Evolutionary conservation across 2,797 vertebrate species (phyloP).

Genomic region (Meda fulgida): DNA sequence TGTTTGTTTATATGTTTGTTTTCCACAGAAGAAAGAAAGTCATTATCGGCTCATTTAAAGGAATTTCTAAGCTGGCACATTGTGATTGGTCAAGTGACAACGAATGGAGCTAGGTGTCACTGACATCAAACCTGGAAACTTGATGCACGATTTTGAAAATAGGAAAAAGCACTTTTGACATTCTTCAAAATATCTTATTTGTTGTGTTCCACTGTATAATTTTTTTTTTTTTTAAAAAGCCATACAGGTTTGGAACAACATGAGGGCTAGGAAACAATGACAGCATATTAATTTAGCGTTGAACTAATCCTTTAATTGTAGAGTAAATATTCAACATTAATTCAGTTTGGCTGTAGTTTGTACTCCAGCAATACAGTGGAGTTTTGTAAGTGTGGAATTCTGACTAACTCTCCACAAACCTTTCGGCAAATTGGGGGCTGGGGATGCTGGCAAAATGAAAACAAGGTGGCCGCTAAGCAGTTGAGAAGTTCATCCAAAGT

Average conservation of each 20-base stretch:
- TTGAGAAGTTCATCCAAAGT: conserved; percentile 75
- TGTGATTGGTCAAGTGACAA: neutral
- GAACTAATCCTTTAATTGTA: conserved; percentile 20
- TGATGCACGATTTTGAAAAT: neutral
- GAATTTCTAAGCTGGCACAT: neutral
- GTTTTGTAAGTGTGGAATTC: conserved; percentile 63
- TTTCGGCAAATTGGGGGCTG: conserved; percentile 58
- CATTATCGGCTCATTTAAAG: neutral
- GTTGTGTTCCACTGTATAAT: neutral
- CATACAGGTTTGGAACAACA: neutral
- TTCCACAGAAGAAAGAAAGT: neutral
- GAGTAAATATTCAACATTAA: conserved; percentile 15
- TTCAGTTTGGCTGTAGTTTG: neutral
- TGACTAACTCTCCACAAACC: conserved; percentile 66
- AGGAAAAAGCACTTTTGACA: neutral
- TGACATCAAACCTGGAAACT: neutral
- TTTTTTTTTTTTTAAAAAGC: no score
- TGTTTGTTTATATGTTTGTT: neutral
- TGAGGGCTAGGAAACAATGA: neutral
- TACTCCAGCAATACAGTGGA: conserved; percentile 21
- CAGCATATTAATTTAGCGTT: neutral
- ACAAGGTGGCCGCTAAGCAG: conserved; percentile 67
- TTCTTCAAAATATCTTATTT: neutral
- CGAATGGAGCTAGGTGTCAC: neutral
- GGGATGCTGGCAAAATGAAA: conserved; percentile 63